phyloP scores from a whole-genome alignment of 2,797 vertebrate species.

The Ceryle rudis region DNA sequence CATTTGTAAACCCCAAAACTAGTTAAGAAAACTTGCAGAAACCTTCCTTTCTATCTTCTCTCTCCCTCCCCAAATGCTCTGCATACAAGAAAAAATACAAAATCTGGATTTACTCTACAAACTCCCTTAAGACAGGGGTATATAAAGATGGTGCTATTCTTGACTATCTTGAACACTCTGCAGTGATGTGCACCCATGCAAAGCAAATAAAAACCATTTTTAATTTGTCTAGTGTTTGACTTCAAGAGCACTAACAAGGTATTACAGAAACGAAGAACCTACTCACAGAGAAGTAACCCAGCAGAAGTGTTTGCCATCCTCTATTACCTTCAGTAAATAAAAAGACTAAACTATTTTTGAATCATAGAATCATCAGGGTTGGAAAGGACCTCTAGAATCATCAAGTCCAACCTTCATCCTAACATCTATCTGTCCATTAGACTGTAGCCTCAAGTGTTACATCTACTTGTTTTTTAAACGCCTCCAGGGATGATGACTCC shows the following conservation, averaged over 20 bases:
- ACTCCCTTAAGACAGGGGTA: not conserved
- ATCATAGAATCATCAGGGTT: too few relatives aligned
- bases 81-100: not conserved
- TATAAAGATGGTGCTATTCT: rapidly evolving
- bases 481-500: too few relatives aligned
- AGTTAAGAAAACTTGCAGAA: not conserved
- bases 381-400: too few relatives aligned
- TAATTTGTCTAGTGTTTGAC: not conserved
- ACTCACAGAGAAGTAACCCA: not conserved
- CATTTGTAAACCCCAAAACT: not conserved
- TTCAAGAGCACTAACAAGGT: not conserved
- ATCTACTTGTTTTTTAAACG: too few relatives aligned
- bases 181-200: rapidly evolving
- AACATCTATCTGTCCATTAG: too few relatives aligned
- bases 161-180: not conserved
- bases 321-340: not conserved
- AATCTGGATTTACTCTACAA: not conserved
- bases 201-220: not conserved
- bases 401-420: too few relatives aligned
- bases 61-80: not conserved
- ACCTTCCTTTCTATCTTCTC: not conserved
- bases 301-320: not conserved
- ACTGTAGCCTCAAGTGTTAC: too few relatives aligned
- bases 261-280: not conserved
- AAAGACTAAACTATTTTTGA: not conserved